A percentile compares a stretch with the other conserved stretches of the same genome.
Evolutionary conservation across 2,888 invertebrate genomes (phyloP).

Genomic region (Stictocephala bisonia): DNA sequence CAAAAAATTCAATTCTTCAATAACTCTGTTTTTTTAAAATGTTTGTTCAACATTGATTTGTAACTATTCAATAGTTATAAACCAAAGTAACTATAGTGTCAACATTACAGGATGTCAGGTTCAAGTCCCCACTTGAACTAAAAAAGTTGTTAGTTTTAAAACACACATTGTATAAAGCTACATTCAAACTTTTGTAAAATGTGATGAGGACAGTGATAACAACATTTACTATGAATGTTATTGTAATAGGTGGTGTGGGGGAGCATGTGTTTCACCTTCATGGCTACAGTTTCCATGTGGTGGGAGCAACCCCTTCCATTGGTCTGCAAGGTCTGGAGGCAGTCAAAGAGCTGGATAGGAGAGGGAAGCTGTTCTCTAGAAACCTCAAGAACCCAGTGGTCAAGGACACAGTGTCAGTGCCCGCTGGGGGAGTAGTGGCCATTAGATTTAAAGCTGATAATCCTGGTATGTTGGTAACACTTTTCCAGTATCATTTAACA

Average conservation of each 20-base stretch:
- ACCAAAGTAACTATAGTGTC: too few relatives aligned
- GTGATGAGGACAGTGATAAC: too few relatives aligned
- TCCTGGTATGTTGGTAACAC: conserved; percentile 69
- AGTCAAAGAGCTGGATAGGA: conserved; percentile 70
- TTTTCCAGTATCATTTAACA: not conserved
- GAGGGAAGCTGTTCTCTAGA: conserved; percentile 68
- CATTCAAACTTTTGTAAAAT: too few relatives aligned
- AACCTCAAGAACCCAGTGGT: conserved; percentile 72
- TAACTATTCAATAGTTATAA: too few relatives aligned
- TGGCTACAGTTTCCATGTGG: conserved; percentile 78
- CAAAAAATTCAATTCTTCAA: too few relatives aligned
- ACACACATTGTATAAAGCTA: too few relatives aligned
- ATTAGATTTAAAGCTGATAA: conserved; percentile 80
- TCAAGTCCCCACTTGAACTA: too few relatives aligned
- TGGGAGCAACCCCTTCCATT: conserved; percentile 69
- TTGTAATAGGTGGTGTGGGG: conserved; percentile 37
- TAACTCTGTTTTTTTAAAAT: too few relatives aligned
- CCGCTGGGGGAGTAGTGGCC: conserved; percentile 76
- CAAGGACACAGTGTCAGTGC: conserved; percentile 81
- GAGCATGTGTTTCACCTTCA: conserved; percentile 81
- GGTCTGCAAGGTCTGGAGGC: conserved; percentile 67
- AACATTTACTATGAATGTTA: too few relatives aligned
- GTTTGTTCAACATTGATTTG: too few relatives aligned
- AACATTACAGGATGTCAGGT: too few relatives aligned
- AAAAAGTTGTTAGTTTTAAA: too few relatives aligned